phyloP scores from a whole-genome alignment of 2,888 invertebrate genomes.

The Zele albiditarsus region DNA sequence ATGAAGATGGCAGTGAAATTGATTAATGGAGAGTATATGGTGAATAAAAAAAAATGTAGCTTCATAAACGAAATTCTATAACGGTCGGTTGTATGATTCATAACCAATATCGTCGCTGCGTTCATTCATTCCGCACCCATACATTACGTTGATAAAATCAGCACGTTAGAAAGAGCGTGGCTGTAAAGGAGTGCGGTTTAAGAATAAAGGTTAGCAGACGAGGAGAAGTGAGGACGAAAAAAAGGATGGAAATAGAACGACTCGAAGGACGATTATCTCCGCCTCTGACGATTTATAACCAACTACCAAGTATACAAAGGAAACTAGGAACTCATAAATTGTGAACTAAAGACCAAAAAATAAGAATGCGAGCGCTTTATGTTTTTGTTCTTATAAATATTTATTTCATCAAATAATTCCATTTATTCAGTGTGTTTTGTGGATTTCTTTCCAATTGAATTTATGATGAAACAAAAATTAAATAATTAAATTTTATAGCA shows the following conservation, averaged over 20 bases:
- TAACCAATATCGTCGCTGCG: constrained; percentile 16
- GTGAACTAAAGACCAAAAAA: not conserved
- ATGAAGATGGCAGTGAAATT: not conserved
- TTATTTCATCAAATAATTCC: not conserved
- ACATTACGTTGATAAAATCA: constrained; percentile 51
- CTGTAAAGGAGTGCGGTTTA: not conserved
- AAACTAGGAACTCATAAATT: constrained; percentile 50
- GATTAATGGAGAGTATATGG: constrained; percentile 11
- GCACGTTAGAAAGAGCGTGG: constrained; percentile 43
- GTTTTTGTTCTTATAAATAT: not conserved
- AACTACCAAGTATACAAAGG: constrained; percentile 50
- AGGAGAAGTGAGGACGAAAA: constrained; percentile 40
- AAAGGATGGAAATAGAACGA: constrained; percentile 8
- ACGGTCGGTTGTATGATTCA: constrained; percentile 19
- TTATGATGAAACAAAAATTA: not conserved
- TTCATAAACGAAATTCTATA: constrained; percentile 25
- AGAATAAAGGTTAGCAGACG: constrained; percentile 6
- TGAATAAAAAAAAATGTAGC: constrained; percentile 7
- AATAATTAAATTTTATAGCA: not conserved
- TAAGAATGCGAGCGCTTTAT: not conserved
- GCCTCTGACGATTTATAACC: constrained; percentile 51
- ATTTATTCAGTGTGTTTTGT: not conserved
- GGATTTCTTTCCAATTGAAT: too few species aligned
- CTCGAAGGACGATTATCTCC: constrained; percentile 45
- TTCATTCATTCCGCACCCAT: constrained; percentile 32